Evolutionary conservation across 2,797 vertebrate genomes (phyloP).

Genomic region (Cynodonichthys magdalenae): DNA sequence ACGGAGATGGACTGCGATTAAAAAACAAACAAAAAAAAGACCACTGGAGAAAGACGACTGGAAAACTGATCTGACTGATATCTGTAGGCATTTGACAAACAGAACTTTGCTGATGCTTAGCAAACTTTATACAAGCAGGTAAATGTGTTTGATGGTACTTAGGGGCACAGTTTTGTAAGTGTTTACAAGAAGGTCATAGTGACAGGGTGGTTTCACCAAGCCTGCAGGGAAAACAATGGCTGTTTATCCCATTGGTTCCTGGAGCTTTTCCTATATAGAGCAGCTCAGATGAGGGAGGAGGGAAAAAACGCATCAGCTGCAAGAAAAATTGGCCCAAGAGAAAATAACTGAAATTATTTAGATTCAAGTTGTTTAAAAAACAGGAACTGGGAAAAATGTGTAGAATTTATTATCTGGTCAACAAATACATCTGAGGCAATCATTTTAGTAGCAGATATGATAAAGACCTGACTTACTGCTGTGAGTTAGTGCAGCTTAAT

Average conservation of each 20-base stretch:
- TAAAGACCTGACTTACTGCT: neutral
- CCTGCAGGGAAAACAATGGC: slow-evolving; percentile 70
- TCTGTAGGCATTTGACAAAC: slow-evolving; percentile 25
- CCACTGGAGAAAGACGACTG: slow-evolving; percentile 13
- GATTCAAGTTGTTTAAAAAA: no score
- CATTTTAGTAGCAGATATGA: neutral
- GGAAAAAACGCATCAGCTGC: slow-evolving; percentile 55
- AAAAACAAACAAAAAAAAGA: slow-evolving; percentile 15
- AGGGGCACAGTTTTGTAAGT: slow-evolving; percentile 16
- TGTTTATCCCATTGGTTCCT: slow-evolving; percentile 76
- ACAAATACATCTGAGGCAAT: neutral
- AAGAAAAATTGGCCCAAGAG: no score
- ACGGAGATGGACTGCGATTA: slow-evolving; percentile 50
- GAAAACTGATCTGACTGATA: slow-evolving; percentile 39
- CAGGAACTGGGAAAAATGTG: no score
- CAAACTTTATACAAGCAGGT: slow-evolving; percentile 26
- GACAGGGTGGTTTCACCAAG: slow-evolving; percentile 69
- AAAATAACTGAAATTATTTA: no score
- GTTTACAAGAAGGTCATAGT: slow-evolving; percentile 37
- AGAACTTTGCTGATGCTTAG: slow-evolving; percentile 25
- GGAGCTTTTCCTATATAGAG: slow-evolving; percentile 65
- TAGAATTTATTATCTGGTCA: neutral
- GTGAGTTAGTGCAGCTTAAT: neutral
- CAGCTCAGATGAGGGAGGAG: slow-evolving; percentile 45
- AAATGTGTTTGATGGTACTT: slow-evolving; percentile 19